Percentiles rank a stretch among this genome's conserved stretches.
phyloP scores from a whole-genome alignment of 92 coral and sea anemone genomes.

The Montipora capitata region DNA sequence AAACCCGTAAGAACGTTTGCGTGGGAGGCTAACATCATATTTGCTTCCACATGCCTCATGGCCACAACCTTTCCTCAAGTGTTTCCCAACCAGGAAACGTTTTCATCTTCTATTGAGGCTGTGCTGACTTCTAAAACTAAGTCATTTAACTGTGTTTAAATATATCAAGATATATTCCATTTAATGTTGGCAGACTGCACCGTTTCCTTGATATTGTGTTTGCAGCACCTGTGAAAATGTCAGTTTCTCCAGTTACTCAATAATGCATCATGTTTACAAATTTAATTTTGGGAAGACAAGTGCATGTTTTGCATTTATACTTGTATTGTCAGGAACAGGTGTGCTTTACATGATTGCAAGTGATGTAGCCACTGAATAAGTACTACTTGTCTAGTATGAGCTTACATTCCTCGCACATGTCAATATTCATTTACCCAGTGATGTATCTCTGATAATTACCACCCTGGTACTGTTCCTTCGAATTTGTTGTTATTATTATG shows the following conservation, averaged over 20 bases:
- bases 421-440: background rate
- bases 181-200: conserved; percentile 17
- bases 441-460: background rate
- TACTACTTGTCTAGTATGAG: conserved; percentile 16
- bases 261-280: conserved; percentile 5
- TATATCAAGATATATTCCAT: background rate
- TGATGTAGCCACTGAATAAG: conserved; percentile 16
- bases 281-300: conserved; percentile 7
- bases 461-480: background rate
- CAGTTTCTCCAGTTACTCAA: conserved; percentile 25
- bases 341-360: conserved; percentile 19
- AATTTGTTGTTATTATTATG: background rate
- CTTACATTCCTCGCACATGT: background rate
- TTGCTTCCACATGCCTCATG: conserved; percentile 78
- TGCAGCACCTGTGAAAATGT: conserved; percentile 23
- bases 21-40: conserved; percentile 13
- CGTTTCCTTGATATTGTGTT: conserved; percentile 23
- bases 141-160: conserved; percentile 67
- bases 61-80: conserved; percentile 65
- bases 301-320: conserved; percentile 16
- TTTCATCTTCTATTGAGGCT: conserved; percentile 58
- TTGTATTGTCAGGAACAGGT: conserved; percentile 22
- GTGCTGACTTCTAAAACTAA: conserved; percentile 28
- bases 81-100: conserved; percentile 67
- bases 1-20: too few relatives aligned